Percentiles rank a stretch among this genome's conserved stretches.
phyloP scores from a whole-genome alignment of 2,113 vertebrate species.

The Peucedramus taeniatus region DNA sequence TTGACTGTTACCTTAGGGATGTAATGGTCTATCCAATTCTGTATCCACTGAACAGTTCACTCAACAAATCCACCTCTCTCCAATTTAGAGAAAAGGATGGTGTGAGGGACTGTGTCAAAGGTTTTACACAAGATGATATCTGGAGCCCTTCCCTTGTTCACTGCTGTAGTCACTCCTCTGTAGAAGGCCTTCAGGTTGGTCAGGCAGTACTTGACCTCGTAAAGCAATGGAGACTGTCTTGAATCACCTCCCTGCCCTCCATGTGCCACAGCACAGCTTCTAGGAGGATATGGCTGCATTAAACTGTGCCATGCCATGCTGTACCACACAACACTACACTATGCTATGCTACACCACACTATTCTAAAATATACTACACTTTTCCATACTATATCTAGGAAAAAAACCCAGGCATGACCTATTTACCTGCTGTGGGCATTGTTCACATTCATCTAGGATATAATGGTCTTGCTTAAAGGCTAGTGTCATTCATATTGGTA shows the following conservation, averaged over 20 bases:
- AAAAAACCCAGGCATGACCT: not conserved
- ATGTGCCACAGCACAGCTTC: not conserved
- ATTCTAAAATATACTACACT: not conserved
- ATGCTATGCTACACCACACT: no score
- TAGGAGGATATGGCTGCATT: not conserved
- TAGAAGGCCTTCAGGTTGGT: not conserved
- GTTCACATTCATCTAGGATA: not conserved
- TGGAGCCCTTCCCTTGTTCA: not conserved
- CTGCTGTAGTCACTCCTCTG: not conserved
- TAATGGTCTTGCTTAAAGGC: not conserved
- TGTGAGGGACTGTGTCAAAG: not conserved
- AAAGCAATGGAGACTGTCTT: not conserved
- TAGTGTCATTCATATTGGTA: not conserved
- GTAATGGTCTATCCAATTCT: not conserved
- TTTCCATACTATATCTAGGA: not conserved
- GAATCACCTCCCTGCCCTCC: not conserved
- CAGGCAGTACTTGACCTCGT: not conserved
- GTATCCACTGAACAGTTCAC: not conserved
- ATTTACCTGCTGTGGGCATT: not conserved
- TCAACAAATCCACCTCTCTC: not conserved
- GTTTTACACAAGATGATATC: not conserved
- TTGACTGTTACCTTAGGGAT: not conserved
- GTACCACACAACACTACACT: not conserved
- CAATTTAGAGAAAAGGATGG: not conserved
- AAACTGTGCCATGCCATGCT: not conserved